Base-by-base conservation (phyloP, 2,113 vertebrate genomes). In the Rhineura floridana region DNA sequence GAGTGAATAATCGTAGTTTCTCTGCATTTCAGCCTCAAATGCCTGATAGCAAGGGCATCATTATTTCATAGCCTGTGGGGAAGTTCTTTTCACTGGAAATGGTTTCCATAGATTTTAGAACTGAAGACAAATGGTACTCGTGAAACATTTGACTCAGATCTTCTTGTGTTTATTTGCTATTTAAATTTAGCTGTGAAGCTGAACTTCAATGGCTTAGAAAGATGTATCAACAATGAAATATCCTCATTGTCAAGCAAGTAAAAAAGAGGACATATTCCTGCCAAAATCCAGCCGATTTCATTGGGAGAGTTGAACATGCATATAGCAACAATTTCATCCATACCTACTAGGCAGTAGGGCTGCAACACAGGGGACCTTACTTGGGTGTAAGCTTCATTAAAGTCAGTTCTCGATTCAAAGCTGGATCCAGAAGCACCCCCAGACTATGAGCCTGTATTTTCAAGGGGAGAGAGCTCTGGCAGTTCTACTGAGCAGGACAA, bases 21-120 rank as follows among this genome's bases (percentile, higher is more conserved):
- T 93, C 87, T 93, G 91, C 88, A 90, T 94, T 89, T 87, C 89
- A 28, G 91, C 91, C 85, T 90, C 1, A n/a, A 88, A 92, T 92
- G 93, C 90, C 87, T 88, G 81, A 79, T 92, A 92, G 86, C 78
- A 88, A 93, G 92, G 89, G 90, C 90, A 94, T 93, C 92, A 83
- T 95, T 93, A 94, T 92, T 96, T 91, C 90, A 85, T 93, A 92
- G 93, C 95, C 93, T 94, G 84, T 93, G 91, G 93, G 94, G 93
- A 94, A 88, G 89, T 65, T 90, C 92, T 94, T 94, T 95, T 95
- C 44, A 93, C 93, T 94, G 90, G 94, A 93, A 96, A 93, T 95
- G 90, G 92, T 95, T 94, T 92, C 93, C 90, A 87, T 93, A 93
- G 93, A 93, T 93, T 94, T 90, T 10, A 89, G 91, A 88, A 84